phyloP scores from a whole-genome alignment of 2,797 vertebrate species.

The Muraenolepis orangiensis region DNA sequence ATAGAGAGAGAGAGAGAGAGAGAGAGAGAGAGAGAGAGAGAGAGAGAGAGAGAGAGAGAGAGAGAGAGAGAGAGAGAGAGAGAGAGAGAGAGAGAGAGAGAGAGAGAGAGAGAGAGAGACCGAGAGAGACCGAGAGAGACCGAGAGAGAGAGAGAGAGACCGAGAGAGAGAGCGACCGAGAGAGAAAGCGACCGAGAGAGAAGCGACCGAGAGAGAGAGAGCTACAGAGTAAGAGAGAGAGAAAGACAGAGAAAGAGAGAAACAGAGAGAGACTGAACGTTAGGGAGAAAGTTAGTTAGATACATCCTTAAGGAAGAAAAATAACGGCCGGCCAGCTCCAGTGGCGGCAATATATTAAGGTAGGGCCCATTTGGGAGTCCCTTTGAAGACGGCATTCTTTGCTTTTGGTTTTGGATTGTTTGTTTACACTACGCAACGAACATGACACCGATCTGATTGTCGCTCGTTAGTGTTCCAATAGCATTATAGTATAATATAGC shows the following conservation, averaged over 20 bases:
- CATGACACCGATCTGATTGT: too few relatives aligned
- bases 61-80: background rate
- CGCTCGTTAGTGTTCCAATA: too few relatives aligned
- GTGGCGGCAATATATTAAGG: too few relatives aligned
- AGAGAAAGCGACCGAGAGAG: background rate
- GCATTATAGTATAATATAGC: too few relatives aligned
- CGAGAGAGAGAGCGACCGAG: slow-evolving; percentile 1
- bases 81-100: too few relatives aligned
- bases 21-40: slow-evolving; percentile 18
- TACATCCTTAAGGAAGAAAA: too few relatives aligned
- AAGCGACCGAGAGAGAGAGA: background rate
- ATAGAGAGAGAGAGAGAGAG: background rate
- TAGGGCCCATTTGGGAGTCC: too few relatives aligned
- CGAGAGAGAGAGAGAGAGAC: slow-evolving; percentile 1
- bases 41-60: slow-evolving; percentile 29
- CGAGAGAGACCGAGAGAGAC: background rate
- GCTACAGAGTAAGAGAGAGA: background rate
- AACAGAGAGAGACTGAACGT: background rate
- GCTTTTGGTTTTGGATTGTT: too few relatives aligned
- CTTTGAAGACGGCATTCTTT: too few relatives aligned
- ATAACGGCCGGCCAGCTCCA: too few relatives aligned
- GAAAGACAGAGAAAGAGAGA: background rate
- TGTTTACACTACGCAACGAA: too few relatives aligned
- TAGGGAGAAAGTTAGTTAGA: slow-evolving; percentile 1
- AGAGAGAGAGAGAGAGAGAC: too few relatives aligned